phyloP scores from a whole-genome alignment of 2,113 vertebrate genomes.

The Pelusios castaneus region DNA sequence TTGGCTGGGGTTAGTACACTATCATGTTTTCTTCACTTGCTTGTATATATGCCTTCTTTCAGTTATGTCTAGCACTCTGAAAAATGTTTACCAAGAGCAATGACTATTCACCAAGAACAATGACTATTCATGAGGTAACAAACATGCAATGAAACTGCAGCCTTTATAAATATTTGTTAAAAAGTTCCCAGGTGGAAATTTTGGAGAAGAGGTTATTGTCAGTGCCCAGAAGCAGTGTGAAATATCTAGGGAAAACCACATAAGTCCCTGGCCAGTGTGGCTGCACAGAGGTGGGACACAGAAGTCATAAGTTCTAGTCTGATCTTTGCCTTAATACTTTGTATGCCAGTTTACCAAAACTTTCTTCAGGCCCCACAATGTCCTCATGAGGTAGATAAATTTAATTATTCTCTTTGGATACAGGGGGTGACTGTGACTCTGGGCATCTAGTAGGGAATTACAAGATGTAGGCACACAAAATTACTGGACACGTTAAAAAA shows the following conservation, averaged over 20 bases:
- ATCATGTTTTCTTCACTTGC: not conserved
- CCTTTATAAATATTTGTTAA: not conserved
- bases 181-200: not conserved
- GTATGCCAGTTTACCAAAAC: not conserved
- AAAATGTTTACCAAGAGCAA: not conserved
- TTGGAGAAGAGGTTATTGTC: not conserved
- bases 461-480: not conserved
- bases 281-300: not conserved
- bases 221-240: not conserved
- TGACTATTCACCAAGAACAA: not conserved
- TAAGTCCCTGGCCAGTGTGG: not conserved
- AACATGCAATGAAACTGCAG: not conserved
- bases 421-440: not conserved
- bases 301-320: not conserved
- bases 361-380: not conserved
- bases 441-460: not conserved
- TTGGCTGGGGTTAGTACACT: conserved; percentile 87
- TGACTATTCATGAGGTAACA: not conserved
- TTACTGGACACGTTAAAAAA: too few relatives aligned
- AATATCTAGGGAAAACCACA: not conserved
- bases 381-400: rapidly evolving
- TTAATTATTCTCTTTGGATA: not conserved
- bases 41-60: rapidly evolving
- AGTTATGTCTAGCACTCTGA: not conserved
- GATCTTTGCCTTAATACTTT: not conserved